Evolutionary conservation across 2,797 vertebrate genomes (phyloP), one percentile per base, ranked within the genome.

Genomic region (Parambassis ranga): DNA sequence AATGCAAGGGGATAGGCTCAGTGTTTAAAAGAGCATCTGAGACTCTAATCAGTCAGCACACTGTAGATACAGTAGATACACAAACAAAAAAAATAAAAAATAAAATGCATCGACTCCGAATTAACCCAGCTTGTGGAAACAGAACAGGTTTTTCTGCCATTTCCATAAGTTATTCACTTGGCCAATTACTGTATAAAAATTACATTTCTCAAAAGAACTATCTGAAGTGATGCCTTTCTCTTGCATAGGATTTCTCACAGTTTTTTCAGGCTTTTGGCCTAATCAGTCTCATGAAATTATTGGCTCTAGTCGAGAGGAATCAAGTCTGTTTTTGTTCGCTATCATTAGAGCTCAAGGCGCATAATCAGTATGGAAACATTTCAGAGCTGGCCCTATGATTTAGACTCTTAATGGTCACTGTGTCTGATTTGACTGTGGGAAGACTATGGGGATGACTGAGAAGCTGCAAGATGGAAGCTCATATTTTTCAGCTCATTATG

Each of bases 131-230:
- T n/a, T n/a, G n/a, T 16, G 26, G 53, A 10, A 5, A 1, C 14
- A 8, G 10, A 37, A 31, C 38, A 5, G 5, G 6, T 11, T 20
- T 24, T 27, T 10, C 19, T 14, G 19, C 6, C 20, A n/a, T 69
- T 69, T 51, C 39, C 14, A 20, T 71, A 35, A 65, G 38, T 82
- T 69, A 65, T 71, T 72, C 61, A 65, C n/a, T 27, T 44, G 63
- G 20, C 56, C 77, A 80, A 62, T 81, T 82, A 75, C 59, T 24
- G 61, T 47, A 58, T 75, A 62, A 71, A 62, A 70, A 56, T 61
- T 26, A 57, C 68, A n/a, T 69, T 44, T 47, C 63, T 61, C 46
- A 6, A 24, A 57, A 64, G 53, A 69, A 67, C 39, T 50, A 50
- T 60, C 42, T 26, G 26, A 47, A 48, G 50, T 61, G 58, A 75